These are phyloP conservation scores for Cheilosia vernalis DNA, from an alignment of 2,888 invertebrate genomes.

Conservation along the genomic window DNA sequence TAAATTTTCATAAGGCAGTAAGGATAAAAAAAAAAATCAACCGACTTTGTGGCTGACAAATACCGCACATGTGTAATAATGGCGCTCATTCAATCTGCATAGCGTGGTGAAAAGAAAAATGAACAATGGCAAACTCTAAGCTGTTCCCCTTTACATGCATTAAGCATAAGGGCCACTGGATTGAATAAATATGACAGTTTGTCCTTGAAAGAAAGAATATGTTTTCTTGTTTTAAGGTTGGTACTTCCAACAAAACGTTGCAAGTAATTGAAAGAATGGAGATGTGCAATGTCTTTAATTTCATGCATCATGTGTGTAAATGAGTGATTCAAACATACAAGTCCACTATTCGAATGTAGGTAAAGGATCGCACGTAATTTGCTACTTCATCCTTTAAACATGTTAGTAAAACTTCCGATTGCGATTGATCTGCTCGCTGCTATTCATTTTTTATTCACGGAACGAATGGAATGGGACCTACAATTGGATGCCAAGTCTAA, in stretches of 20 bases:
- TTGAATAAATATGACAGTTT: constrained; percentile 10
- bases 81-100: constrained; percentile 39
- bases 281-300: background rate
- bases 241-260: background rate
- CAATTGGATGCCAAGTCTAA: too few relatives aligned
- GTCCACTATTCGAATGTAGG: too few relatives aligned
- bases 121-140: constrained; percentile 45
- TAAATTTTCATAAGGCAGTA: background rate
- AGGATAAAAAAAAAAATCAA: background rate
- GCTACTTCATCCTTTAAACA: too few relatives aligned
- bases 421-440: too few relatives aligned
- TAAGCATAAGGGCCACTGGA: constrained; percentile 15
- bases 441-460: too few relatives aligned
- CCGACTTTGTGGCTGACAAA: constrained; percentile 20
- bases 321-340: too few relatives aligned
- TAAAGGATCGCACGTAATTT: too few relatives aligned
- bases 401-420: too few relatives aligned
- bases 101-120: constrained; percentile 8
- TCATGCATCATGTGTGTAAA: too few relatives aligned
- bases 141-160: constrained; percentile 6
- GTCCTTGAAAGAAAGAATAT: constrained; percentile 32
- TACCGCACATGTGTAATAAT: constrained; percentile 33
- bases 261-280: background rate
- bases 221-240: background rate
- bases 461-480: too few relatives aligned